Base-by-base conservation (phyloP, 2,888 invertebrate species). In the Dorcus hopei region DNA sequence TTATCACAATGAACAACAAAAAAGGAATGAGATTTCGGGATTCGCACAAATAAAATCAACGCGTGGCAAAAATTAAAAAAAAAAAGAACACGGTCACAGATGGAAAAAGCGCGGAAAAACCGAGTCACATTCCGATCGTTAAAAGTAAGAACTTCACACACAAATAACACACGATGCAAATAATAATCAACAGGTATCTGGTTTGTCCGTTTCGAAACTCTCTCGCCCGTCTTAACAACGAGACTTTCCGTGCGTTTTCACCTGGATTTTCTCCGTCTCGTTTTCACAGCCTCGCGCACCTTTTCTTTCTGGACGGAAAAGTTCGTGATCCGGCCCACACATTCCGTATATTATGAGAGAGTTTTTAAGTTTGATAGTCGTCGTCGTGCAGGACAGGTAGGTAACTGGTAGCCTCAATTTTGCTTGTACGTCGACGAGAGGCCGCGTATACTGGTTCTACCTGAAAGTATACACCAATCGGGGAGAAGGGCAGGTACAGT, bases 371-470 rank as follows among this genome's bases (percentile, higher is more conserved):
- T 33, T 33, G 26, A 33, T 33, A 33, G 26, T 45, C 42, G 55
- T 41, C 49, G 43, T 61, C 64, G 58, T 65, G 47, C 57, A 49
- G 53, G 57, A 59, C 62, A 63, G 63, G 62, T 61, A 63, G 63
- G 62, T 57, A 58, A 50, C 56, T 54, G 58, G 58, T 64, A 63
- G 66, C 63, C 63, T 66, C 57, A 64, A 63, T 66, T 64, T 63
- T 55, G 58, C 58, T 61, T 61, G 62, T 61, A 61, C 62, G 62
- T 61, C 58, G 51, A 58, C 61, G 62, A 71, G 74, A 72, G 73
- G 68, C 71, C 72, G 72, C 71, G 70, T 71, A 72, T 74, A 76
- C 76, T 76, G 76, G 75, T 75, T 74, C 71, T 75, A 74, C 75
- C 74, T 75, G 74, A 63, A 61, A 70, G 71, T 64, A 65, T 63